Evolutionary conservation across 2,888 invertebrate species (phyloP), one percentile per base, ranked within the genome.

Genomic region (Plutella xylostella): DNA sequence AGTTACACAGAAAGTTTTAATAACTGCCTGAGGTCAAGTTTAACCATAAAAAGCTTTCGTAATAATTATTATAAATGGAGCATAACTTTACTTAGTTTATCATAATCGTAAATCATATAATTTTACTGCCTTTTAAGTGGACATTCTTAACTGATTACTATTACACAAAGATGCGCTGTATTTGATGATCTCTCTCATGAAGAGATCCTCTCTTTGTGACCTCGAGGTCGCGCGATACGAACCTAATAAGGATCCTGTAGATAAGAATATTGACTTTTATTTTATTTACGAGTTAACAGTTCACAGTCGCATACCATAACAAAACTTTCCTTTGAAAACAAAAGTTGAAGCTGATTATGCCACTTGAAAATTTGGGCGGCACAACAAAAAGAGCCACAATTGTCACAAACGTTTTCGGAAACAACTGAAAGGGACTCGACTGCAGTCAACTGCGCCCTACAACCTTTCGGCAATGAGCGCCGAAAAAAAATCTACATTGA

Each of bases 121-220:
- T 58, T 70, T 78, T 69, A 79, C 61, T 61, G 63, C 63, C 63
- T 63, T 75, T 72, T 75, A 78, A 80, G 74, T 70, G 68, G 65
- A 51, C 57, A 33, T 34, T 41, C 39, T 39, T 20, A 50, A 61
- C 64, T 67, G 74, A 76, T 75, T 73, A 70, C 53, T 11, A 50
- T 25, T 47, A 51, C 47, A 74, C 68, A 73, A 73, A 57, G 72
- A 69, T 63, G 68, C 67, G 55, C 61, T 61, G 22, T 37, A 30
- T 45, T 7, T 14, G 33, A 18, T 25, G 14, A 11, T 28, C 20
- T 18, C 30, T 6, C 21, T 28, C n/a, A 28, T 35, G 55, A 59
- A 69, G 61, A 66, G 52, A 54, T 47, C 49, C 61, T 55, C 68
- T 69, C 57, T 65, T 53, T 43, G 41, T 55, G 67, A 74, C 72